A percentile compares a stretch with the other conserved stretches of the same genome.
phyloP scores from a whole-genome alignment of 1,140 invertebrate species.

The Cataglyphis hispanica region DNA sequence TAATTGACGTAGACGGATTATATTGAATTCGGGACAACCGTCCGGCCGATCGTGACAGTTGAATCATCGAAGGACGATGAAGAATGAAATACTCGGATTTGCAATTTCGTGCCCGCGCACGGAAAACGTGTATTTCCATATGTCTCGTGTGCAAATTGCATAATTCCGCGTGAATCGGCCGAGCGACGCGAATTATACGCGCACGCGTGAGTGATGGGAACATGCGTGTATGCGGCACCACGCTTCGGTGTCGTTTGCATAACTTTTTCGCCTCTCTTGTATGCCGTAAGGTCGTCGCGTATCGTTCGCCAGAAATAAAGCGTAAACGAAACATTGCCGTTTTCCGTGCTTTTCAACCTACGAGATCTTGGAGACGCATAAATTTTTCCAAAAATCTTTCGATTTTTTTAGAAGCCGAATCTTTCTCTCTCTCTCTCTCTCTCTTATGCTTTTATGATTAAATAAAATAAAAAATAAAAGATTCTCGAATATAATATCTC shows the following conservation, averaged over 20 bases:
- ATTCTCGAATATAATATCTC: no score
- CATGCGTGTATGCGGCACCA: conserved; percentile 1
- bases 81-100: conserved; percentile 48
- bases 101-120: conserved; percentile 57
- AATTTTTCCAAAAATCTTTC: neutral
- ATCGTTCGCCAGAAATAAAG: conserved; percentile 19
- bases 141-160: conserved; percentile 65
- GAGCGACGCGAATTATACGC: conserved; percentile 54
- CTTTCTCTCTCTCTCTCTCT: no score
- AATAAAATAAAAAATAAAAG: neutral
- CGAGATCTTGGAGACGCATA: neutral
- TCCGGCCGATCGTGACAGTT: conserved; percentile 55
- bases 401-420: neutral
- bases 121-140: conserved; percentile 55
- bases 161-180: conserved; percentile 61
- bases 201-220: neutral
- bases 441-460: neutral
- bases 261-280: conserved; percentile 41
- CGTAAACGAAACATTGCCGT: neutral
- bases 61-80: conserved; percentile 57
- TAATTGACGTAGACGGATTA: neutral
- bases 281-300: neutral
- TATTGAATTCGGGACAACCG: neutral
- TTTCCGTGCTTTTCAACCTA: neutral
- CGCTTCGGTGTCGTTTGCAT: conserved; percentile 62